Evolutionary conservation across 1,140 invertebrate genomes (phyloP).

Genomic region (Drosophila ananassae): DNA sequence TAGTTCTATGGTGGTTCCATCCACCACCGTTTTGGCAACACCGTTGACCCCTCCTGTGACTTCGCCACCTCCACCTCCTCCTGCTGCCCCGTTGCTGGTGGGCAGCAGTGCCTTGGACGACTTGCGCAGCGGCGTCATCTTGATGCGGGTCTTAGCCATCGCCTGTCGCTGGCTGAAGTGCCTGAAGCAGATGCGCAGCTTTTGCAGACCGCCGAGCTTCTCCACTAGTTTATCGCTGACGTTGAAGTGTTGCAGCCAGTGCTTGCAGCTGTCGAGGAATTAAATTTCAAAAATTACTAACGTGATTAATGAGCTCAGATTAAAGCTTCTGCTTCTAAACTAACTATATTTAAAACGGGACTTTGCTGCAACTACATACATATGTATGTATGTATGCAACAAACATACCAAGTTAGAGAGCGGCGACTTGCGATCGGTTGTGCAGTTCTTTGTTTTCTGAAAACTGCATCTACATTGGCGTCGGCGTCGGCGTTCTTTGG

Average conservation of each 20-base stretch:
- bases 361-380: not conserved
- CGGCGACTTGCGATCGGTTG: conserved; percentile 58
- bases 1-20: conserved; percentile 58
- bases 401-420: conserved; percentile 24
- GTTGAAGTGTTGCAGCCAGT: conserved; percentile 66
- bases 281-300: conserved; percentile 19
- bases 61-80: not conserved
- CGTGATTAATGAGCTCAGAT: conserved; percentile 10
- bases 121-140: conserved; percentile 74
- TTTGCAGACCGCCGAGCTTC: conserved; percentile 65
- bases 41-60: conserved; percentile 9
- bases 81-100: not conserved
- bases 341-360: not conserved
- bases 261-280: conserved; percentile 61
- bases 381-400: too few relatives aligned
- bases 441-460: conserved; percentile 79
- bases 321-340: conserved; percentile 1
- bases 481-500: conserved; percentile 28
- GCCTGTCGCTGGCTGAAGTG: conserved; percentile 62
- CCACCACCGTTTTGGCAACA: conserved; percentile 50
- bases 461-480: conserved; percentile 51
- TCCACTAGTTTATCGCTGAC: conserved; percentile 55
- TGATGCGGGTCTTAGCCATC: conserved; percentile 82
- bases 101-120: conserved; percentile 50
- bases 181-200: conserved; percentile 70